These are phyloP conservation scores for Drosophila subquinaria DNA, from an alignment of 2,888 invertebrate genomes.

Conservation along the genomic window DNA sequence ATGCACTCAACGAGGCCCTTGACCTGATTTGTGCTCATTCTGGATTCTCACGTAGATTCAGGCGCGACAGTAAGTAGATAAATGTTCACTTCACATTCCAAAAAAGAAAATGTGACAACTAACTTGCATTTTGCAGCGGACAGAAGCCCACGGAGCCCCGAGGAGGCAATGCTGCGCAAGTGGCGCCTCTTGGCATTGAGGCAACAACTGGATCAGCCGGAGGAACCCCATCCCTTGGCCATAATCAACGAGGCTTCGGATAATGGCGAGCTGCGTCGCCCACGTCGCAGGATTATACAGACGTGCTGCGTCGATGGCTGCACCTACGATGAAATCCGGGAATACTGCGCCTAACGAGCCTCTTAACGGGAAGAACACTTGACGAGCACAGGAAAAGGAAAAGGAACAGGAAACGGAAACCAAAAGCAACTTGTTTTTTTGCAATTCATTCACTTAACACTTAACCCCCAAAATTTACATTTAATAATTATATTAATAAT, in stretches of 20 bases:
- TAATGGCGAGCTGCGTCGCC: constrained; percentile 49
- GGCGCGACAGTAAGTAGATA: constrained; percentile 67
- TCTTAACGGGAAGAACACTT: neutral
- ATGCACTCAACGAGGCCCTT: constrained; percentile 64
- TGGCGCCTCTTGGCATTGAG: constrained; percentile 39
- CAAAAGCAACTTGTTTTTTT: constrained; percentile 35
- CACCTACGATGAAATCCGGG: constrained; percentile 65
- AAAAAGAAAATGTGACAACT: neutral
- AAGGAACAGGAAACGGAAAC: neutral
- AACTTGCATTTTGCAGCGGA: constrained; percentile 41
- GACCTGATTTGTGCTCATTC: constrained; percentile 64
- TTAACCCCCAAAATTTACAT: constrained; percentile 51
- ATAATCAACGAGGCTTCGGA: constrained; percentile 10
- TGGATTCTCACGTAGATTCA: constrained; percentile 64
- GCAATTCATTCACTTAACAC: constrained; percentile 68
- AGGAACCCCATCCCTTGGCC: neutral
- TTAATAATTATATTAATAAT: constrained; percentile 60
- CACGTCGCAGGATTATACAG: constrained; percentile 62
- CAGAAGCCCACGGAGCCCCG: constrained; percentile 25
- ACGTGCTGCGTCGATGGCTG: constrained; percentile 73
- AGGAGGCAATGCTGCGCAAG: constrained; percentile 39
- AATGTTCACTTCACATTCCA: neutral
- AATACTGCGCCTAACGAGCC: constrained; percentile 63
- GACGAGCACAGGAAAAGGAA: constrained; percentile 4
- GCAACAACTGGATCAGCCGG: constrained; percentile 34